Base-by-base conservation (phyloP, 2,888 invertebrate species). In the Amblyteles armatorius region DNA sequence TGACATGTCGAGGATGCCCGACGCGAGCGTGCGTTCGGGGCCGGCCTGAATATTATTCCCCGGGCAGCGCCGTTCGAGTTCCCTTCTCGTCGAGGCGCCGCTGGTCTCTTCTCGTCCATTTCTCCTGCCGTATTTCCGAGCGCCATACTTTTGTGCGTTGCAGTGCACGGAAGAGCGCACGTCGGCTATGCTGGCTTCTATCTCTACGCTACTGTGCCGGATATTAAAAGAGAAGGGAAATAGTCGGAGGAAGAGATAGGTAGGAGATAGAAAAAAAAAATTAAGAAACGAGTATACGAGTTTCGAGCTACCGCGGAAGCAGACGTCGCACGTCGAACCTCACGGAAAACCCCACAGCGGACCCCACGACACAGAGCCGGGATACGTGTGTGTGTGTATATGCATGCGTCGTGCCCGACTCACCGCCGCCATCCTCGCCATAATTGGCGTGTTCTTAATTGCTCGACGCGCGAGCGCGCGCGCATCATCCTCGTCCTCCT, bases 391-490 rank as follows among this genome's bases (percentile, higher is more conserved):
- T 13, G n/a, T 67, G 50, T 26, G n/a, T 40, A 3, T 71, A 4
- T 26, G 48, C 19, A 33, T 57, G 22, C 60, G n/a, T 60, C 60
- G 69, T 57, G 60, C 67, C 69, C 44, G 55, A 60, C 44, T 63
- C 68, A 22, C 50, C 71, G 71, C 50, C 79, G 71, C 71, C 71
- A 36, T 52, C 71, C 63, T 79, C 52, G 22, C 74, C 68, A 67
- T 81, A 81, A 81, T 81, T 81, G 80, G 80, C 74, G 74, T 48
- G 80, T 74, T 81, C 74, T 81, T 81, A 81, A 81, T 81, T 81
- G 68, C 74, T 48, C 73, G 26, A 80, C 40, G 55, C 40, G 72
- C 26, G 72, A 22, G 4, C 79, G 9, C 67, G 80, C 73, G 9
- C 67, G 80, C 73, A 68, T 80, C 80, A 68, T 80, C 48, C 57